phyloP scores from a whole-genome alignment of 92 coral and sea anemone species.

The Diadumene lineata region DNA sequence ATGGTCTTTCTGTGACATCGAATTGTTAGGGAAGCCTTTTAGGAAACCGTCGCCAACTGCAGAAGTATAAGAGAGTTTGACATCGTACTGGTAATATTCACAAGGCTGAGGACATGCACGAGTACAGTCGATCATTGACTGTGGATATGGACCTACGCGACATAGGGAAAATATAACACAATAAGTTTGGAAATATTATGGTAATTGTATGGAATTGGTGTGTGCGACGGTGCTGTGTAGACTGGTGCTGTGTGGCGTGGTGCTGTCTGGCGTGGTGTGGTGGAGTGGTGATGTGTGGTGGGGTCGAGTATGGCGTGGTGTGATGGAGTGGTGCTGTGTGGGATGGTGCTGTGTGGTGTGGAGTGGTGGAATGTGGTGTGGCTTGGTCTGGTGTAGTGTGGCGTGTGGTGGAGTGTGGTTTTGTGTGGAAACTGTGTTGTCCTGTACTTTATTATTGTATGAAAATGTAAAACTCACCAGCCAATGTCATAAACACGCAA shows the following conservation, averaged over 20 bases:
- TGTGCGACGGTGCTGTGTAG: not conserved
- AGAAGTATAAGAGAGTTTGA: conserved; percentile 15
- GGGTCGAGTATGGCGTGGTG: not conserved
- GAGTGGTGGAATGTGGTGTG: not conserved
- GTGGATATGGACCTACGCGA: conserved; percentile 1
- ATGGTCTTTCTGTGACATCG: not conserved
- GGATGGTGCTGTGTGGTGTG: no score
- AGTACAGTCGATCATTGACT: not conserved
- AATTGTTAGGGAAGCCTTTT: not conserved
- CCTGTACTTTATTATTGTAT: no score
- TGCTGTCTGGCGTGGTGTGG: not conserved
- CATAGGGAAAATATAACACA: no score
- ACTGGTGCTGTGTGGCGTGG: not conserved
- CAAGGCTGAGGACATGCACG: conserved; percentile 19
- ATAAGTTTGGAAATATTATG: not conserved
- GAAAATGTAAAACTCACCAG: no score
- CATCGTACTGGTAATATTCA: conserved; percentile 9
- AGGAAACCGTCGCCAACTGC: conserved; percentile 10
- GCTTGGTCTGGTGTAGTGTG: not conserved
- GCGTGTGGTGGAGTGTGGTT: not conserved
- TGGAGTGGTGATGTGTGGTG: not conserved
- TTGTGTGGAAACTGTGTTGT: not conserved
- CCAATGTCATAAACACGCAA: no score
- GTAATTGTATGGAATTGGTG: not conserved
- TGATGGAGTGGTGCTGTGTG: no score